Conservation (phyloP, 2,888 invertebrate species). For the Ommatoiulus sabulosus region DNA sequence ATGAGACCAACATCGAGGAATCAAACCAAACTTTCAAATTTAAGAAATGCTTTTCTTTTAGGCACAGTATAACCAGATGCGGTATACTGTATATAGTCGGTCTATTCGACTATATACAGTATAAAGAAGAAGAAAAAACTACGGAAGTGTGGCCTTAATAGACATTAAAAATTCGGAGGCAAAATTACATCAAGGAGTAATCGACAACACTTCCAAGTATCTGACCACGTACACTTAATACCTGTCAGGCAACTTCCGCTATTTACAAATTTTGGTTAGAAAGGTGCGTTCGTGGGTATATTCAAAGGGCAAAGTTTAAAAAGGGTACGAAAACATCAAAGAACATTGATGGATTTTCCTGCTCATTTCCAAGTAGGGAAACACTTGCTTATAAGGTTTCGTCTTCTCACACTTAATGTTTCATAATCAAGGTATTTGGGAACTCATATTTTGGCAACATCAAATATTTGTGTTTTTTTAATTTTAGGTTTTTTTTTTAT, state of each 20-base stretch:
- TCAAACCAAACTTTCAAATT: no score
- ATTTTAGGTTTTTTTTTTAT: background rate
- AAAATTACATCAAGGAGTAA: constrained; percentile 23
- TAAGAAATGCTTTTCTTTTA: no score
- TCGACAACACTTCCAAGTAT: constrained; percentile 9
- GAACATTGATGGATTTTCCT: constrained; percentile 24
- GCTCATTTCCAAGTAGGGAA: background rate
- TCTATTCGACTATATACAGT: no score
- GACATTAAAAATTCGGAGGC: constrained; percentile 35
- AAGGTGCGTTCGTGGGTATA: constrained; percentile 17
- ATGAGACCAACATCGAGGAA: no score
- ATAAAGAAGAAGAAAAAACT: background rate
- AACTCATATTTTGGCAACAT: background rate
- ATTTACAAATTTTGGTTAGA: constrained; percentile 39
- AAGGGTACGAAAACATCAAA: background rate
- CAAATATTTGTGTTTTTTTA: background rate
- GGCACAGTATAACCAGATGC: no score
- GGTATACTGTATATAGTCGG: no score
- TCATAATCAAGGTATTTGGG: background rate
- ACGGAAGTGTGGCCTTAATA: constrained; percentile 28
- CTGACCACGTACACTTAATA: constrained; percentile 31
- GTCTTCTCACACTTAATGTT: background rate
- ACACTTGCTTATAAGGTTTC: background rate
- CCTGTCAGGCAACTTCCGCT: constrained; percentile 26
- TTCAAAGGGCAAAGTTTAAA: constrained; percentile 25